Evolutionary conservation across 2,888 invertebrate species (phyloP), one percentile per base, ranked within the genome.

Genomic region (Scaptomyza caliginosa): DNA sequence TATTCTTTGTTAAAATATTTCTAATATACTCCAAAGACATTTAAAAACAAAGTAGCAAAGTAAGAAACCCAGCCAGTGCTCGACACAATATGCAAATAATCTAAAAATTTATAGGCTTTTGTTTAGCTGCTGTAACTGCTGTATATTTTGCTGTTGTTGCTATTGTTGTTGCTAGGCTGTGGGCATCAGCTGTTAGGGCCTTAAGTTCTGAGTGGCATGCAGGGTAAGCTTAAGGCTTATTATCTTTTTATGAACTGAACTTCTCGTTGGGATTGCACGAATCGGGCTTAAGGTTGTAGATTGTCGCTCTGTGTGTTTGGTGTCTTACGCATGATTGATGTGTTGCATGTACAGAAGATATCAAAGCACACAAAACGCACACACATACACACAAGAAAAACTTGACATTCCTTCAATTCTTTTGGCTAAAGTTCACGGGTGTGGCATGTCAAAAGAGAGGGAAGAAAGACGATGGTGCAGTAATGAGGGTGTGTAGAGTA

Each of bases 51-150:
- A 4, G 59, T 26, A 48, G 16, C 19, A 26, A 49, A 62, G 48
- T 45, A n/a, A n/a, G 39, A 21, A 62, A 63, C 54, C 63, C 54
- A 26, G 50, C 56, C 60, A 73, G 40, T 65, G 68, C 74, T 45
- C 67, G 58, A 52, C 68, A 67, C 86, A 90, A 89, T 90, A 89
- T 89, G 89, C 89, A 89, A 89, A 89, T 89, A 88, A 90, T 89
- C 88, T 88, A 88, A 73, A 85, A 88, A 89, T 89, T 89, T 89
- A 90, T 90, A 84, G 86, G 84, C 84, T 78, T 84, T 83, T 67
- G 63, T 55, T 54, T 51, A 43, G 48, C 34, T 34, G 62, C 51
- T 42, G n/a, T n/a, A n/a, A n/a, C n/a, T n/a, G n/a, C n/a, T n/a
- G n/a, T n/a, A n/a, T 67, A 57, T 55, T 54, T 51, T 43, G 48